Evolutionary conservation across 2,888 invertebrate species (phyloP).

Genomic region (Ametastegia equiseti): DNA sequence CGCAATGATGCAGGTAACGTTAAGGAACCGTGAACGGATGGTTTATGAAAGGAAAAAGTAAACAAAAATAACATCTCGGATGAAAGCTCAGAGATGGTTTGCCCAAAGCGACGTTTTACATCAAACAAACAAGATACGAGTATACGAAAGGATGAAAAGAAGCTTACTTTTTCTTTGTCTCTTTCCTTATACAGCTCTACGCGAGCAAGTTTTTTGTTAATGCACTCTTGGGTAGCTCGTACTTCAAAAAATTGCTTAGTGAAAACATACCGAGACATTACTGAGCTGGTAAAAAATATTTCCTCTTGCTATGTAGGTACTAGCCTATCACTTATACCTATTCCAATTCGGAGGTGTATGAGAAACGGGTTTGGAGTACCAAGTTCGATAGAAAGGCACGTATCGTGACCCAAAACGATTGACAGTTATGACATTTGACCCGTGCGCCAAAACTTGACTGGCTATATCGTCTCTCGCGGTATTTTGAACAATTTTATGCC

Average conservation of each 20-base stretch:
- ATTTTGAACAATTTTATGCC: conserved; percentile 8
- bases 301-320: no score
- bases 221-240: conserved; percentile 29
- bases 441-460: not conserved
- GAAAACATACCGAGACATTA: not conserved
- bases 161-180: not conserved
- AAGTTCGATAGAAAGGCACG: not conserved
- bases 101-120: not conserved
- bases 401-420: not conserved
- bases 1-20: not conserved
- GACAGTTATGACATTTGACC: conserved; percentile 14
- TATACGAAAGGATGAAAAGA: conserved; percentile 23
- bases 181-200: not conserved
- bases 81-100: not conserved
- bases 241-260: conserved; percentile 23
- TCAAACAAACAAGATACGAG: not conserved
- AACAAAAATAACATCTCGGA: no score
- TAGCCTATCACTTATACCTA: not conserved
- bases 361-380: not conserved
- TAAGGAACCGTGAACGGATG: conserved; percentile 7
- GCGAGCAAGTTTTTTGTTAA: conserved; percentile 13
- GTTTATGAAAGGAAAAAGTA: no score
- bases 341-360: not conserved
- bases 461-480: not conserved
- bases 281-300: not conserved